These are phyloP conservation scores for Dolichomitus sp. DNA, from an alignment of 2,888 invertebrate species.

Conservation along the genomic window DNA sequence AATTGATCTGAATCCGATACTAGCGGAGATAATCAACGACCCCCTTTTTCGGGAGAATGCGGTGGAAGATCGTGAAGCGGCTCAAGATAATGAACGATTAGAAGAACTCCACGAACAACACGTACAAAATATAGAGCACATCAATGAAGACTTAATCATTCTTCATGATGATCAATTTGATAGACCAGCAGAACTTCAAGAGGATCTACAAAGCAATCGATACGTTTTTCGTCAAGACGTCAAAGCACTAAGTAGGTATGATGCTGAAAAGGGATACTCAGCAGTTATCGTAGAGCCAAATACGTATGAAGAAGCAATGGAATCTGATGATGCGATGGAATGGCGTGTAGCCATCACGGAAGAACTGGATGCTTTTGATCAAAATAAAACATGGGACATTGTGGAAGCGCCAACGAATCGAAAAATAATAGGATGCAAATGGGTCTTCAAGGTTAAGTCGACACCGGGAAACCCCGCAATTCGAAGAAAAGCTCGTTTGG, in stretches of 20 bases:
- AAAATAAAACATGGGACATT: not conserved
- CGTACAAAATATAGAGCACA: not conserved
- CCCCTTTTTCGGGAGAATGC: not conserved
- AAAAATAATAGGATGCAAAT: not conserved
- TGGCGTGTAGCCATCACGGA: not conserved
- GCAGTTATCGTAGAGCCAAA: not conserved
- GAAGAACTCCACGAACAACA: not conserved
- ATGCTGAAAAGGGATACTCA: not conserved
- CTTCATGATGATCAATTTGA: not conserved
- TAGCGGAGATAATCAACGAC: not conserved
- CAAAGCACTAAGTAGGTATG: not conserved
- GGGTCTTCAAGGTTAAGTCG: not conserved
- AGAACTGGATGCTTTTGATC: not conserved
- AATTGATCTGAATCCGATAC: too few species aligned
- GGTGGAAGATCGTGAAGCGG: not conserved
- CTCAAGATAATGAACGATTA: not conserved
- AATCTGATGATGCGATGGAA: not conserved
- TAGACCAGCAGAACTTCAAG: not conserved
- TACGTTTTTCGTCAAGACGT: not conserved
- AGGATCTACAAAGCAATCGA: not conserved
- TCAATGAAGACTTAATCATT: not conserved
- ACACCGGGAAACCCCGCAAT: not conserved
- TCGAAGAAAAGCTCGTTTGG: not conserved
- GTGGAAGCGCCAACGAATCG: not conserved
- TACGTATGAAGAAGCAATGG: slow-evolving; percentile 5